Percentiles rank a stretch among this genome's conserved stretches.
Conservation (phyloP, 2,113 vertebrate species). For the Gymnogyps californianus region DNA sequence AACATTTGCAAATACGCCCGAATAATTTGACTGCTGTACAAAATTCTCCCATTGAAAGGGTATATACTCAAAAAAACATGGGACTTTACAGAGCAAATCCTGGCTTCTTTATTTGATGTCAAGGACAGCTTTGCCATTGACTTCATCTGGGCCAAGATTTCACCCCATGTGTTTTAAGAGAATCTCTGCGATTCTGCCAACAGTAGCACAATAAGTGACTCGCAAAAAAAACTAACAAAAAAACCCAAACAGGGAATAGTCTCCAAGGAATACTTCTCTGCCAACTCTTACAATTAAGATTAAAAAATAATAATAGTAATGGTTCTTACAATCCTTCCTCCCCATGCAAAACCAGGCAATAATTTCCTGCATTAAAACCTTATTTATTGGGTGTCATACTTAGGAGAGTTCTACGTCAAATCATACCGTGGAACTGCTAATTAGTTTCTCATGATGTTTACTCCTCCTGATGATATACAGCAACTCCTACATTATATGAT, state of each 20-base stretch:
- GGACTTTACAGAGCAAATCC: not conserved
- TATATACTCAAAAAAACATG: not conserved
- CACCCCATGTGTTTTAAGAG: not conserved
- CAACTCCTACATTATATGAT: not conserved
- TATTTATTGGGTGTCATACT: not conserved
- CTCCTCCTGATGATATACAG: not conserved
- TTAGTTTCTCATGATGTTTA: slow-evolving; percentile 28
- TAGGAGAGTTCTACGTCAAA: not conserved
- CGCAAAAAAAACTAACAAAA: not conserved
- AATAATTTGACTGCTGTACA: not conserved
- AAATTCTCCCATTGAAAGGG: not conserved
- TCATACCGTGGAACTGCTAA: not conserved
- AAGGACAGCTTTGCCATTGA: not conserved
- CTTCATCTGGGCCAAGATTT: not conserved
- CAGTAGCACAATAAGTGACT: not conserved
- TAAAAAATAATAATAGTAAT: not conserved
- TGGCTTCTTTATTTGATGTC: not conserved
- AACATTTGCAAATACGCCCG: not conserved
- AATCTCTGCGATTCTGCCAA: not conserved
- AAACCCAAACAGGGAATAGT: not conserved
- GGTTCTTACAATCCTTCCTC: not conserved
- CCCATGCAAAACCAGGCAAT: not conserved
- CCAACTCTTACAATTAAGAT: not conserved
- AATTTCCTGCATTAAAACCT: not conserved
- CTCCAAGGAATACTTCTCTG: not conserved